Percentiles rank a stretch among this genome's conserved stretches.
These are phyloP conservation scores for Strongylocentrotus purpuratus DNA, from an alignment of 35 echinoderm and acorn worm species.

Conservation along the genomic window DNA sequence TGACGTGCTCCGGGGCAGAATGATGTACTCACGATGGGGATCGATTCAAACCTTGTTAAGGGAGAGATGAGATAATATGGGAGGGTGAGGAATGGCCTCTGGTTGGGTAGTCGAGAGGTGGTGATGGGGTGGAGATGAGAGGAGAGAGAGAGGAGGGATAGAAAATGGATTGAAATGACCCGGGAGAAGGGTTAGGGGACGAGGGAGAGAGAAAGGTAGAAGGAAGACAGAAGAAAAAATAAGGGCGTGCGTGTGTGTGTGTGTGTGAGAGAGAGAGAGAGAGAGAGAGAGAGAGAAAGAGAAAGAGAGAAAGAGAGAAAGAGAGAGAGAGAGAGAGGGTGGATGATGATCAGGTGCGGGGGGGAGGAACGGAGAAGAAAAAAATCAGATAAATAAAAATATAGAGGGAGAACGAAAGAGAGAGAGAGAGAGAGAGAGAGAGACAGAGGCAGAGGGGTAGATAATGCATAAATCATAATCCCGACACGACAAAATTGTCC, in stretches of 20 bases:
- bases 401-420: not conserved
- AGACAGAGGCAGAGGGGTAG: not conserved
- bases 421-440: not conserved
- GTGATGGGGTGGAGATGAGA: not conserved
- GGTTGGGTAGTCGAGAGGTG: not conserved
- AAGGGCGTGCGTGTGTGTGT: not conserved
- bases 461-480: no score
- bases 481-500: no score
- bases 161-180: not conserved
- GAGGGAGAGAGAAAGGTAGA: not conserved
- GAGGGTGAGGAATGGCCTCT: conserved; percentile 14
- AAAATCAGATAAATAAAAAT: not conserved
- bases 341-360: not conserved
- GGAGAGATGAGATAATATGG: not conserved
- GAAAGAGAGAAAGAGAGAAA: not conserved
- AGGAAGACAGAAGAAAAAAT: not conserved
- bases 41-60: conserved; percentile 41
- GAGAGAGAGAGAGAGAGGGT: not conserved
- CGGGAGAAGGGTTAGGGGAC: not conserved
- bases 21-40: not conserved
- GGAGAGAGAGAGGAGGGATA: not conserved
- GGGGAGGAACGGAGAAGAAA: not conserved
- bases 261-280: not conserved
- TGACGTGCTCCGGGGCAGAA: not conserved
- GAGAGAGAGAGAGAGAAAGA: not conserved